These are phyloP conservation scores for Patagioenas fasciata DNA, from an alignment of 2,113 vertebrate species.

Conservation along the genomic window DNA sequence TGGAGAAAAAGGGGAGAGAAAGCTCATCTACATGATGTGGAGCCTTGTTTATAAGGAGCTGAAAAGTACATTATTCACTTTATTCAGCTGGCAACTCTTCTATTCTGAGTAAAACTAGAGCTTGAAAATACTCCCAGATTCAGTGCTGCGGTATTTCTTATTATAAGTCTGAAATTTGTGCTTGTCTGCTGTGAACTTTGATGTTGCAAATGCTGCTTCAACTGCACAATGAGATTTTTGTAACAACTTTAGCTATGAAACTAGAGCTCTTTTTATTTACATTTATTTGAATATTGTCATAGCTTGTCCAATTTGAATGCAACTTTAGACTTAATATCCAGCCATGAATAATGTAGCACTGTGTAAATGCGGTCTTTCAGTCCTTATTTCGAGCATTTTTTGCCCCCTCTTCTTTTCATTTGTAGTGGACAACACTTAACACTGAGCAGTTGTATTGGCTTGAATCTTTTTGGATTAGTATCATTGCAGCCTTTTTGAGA, in stretches of 20 bases:
- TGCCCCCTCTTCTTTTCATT: neutral
- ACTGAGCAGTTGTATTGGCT: neutral
- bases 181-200: neutral
- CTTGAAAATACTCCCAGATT: constrained; percentile 8
- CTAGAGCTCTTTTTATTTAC: neutral
- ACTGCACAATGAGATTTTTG: neutral
- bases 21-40: neutral
- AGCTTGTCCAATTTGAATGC: neutral
- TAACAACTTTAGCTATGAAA: neutral
- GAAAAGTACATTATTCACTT: neutral
- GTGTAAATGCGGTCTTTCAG: neutral
- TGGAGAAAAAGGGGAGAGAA: constrained; percentile 13
- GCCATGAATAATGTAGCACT: neutral
- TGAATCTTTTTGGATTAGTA: neutral
- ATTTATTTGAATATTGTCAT: neutral
- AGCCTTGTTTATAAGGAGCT: constrained; percentile 35
- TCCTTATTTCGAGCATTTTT: neutral
- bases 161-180: neutral
- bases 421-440: neutral
- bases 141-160: neutral
- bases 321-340: neutral
- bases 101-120: constrained; percentile 13
- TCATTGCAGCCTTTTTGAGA: neutral
- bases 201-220: neutral
- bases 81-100: constrained; percentile 35